Conservation (phyloP, 2,888 invertebrate species). For the Pyrochroa serraticornis region DNA sequence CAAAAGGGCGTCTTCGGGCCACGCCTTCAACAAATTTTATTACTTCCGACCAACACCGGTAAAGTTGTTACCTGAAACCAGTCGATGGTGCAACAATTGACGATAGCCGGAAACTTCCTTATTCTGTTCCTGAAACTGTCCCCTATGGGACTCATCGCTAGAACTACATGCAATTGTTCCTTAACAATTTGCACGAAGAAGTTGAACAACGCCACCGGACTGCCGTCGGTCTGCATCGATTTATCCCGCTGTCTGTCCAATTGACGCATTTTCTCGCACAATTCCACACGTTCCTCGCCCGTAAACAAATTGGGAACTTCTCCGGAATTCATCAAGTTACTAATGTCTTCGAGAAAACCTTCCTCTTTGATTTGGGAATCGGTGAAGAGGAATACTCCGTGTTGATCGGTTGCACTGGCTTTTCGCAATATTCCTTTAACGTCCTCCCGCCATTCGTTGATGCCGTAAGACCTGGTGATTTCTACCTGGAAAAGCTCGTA, state of each 20-base stretch:
- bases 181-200: conserved; percentile 86
- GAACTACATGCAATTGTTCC: conserved; percentile 87
- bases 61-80: conserved; percentile 78
- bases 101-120: conserved; percentile 89
- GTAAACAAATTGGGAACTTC: conserved; percentile 91
- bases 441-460: conserved; percentile 90
- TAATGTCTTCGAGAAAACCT: conserved; percentile 90
- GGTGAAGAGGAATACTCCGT: conserved; percentile 88
- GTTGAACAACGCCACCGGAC: conserved; percentile 87
- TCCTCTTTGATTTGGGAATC: conserved; percentile 95
- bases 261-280: conserved; percentile 91
- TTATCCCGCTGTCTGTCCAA: conserved; percentile 89
- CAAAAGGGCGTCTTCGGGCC: conserved; percentile 91
- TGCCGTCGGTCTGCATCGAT: conserved; percentile 89
- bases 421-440: conserved; percentile 79
- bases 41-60: neutral
- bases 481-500: conserved; percentile 93
- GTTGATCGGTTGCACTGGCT: conserved; percentile 82
- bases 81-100: conserved; percentile 95
- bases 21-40: conserved; percentile 64
- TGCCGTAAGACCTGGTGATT: conserved; percentile 84
- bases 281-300: conserved; percentile 84
- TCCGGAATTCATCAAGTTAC: conserved; percentile 89
- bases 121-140: conserved; percentile 81
- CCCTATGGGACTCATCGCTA: conserved; percentile 92